A percentile compares a stretch with the other conserved stretches of the same genome.
These are phyloP conservation scores for Onychostoma macrolepis DNA, from an alignment of 2,113 vertebrate genomes.

Conservation along the genomic window DNA sequence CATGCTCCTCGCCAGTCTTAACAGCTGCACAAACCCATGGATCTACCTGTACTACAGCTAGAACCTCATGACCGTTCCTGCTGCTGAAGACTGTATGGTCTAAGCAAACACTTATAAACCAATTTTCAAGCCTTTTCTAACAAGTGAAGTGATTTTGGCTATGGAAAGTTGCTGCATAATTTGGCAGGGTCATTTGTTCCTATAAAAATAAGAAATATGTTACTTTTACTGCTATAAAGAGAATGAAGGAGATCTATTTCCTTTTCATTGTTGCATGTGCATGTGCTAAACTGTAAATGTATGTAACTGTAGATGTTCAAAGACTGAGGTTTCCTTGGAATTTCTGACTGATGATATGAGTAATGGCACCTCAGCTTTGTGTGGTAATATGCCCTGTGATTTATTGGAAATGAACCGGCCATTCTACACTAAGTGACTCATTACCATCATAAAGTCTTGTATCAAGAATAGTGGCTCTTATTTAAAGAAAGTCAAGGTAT, in stretches of 20 bases:
- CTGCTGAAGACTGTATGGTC: neutral
- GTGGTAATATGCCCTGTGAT: neutral
- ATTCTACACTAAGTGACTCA: neutral
- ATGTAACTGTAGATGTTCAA: neutral
- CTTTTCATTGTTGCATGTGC: neutral
- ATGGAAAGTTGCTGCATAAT: neutral
- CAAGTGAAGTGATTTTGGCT: neutral
- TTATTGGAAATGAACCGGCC: neutral
- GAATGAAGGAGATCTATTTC: neutral
- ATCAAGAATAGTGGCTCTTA: neutral
- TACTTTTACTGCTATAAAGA: neutral
- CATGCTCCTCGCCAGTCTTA: slow-evolving; percentile 84
- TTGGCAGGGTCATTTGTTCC: neutral
- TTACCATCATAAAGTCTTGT: neutral
- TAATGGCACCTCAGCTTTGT: neutral
- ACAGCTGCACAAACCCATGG: slow-evolving; percentile 84
- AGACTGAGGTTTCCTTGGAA: neutral
- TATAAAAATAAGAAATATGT: neutral
- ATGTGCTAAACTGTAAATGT: neutral
- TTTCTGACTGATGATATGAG: neutral
- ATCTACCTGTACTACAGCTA: slow-evolving; percentile 84
- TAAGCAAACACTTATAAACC: neutral
- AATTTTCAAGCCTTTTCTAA: too few relatives aligned
- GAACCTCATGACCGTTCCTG: neutral
- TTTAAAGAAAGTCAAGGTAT: neutral